Base-by-base conservation (phyloP, 2,797 vertebrate species). In the Pempheris klunzingeri region DNA sequence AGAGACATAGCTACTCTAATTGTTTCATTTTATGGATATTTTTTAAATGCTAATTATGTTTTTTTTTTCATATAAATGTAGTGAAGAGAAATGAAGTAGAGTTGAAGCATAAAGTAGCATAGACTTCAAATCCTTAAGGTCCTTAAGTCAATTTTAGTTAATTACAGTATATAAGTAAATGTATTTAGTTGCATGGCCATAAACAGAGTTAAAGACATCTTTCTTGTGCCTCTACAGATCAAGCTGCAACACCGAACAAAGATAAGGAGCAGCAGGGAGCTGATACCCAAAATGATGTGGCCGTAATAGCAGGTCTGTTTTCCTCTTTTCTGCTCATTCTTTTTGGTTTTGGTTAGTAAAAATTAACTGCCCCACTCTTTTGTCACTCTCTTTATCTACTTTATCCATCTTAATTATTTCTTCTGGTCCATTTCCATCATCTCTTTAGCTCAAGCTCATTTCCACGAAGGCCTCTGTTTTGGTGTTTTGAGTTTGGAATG, bases 261-360 rank as follows among this genome's bases (percentile, higher is more conserved):
- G 96, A 95, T 43, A 92, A 92, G 66, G 95, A 95, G 36, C 95
- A 95, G 54, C 95, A 95, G 50, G 96, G 93, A 46, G 95, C 96
- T n/a, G 93, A 93, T 34, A 91, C 95, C 49, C 93, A 91, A 84
- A 96, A 93, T 1, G 96, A 96, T 80, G 96, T 95, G 5, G 96
- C 95, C 28, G 86, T 97, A 78, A 97, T 97, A 82, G 95, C 96
- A 96, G 96, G 97, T 97, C 94, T 93, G 69, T 60, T 24, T 8
- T 22, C 22, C 4, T 44, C 18, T 13, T 36, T 24, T 22, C 1
- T 22, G 4, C 15, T 57, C 11, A 30, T 41, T 53, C 39, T 76
- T 61, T 59, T 82, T 65, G 30, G 46, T 47, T 50, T 34, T 66
- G 67, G 38, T 43, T 22, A 50, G 76, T 80, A 49, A 34, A 49